phyloP scores from a whole-genome alignment of 2,797 vertebrate species.

The Sebastes jordani region DNA sequence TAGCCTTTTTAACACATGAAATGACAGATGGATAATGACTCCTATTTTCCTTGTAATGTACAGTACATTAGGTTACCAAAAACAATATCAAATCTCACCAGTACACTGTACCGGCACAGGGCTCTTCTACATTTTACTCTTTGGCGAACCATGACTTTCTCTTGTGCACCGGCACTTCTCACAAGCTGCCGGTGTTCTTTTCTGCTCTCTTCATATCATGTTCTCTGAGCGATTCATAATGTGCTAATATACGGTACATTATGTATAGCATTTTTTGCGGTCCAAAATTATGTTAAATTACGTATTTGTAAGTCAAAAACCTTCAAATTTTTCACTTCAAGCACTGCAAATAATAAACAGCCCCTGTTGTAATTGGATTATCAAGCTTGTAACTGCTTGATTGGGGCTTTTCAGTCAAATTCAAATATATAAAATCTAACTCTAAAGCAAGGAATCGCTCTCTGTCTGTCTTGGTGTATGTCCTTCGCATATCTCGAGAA shows the following conservation, averaged over 20 bases:
- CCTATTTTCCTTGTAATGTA: background rate
- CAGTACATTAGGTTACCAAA: background rate
- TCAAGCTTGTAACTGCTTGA: background rate
- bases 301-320: background rate
- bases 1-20: conserved; percentile 14
- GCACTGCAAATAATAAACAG: background rate
- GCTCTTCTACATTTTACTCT: too few species aligned
- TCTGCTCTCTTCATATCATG: background rate
- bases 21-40: conserved; percentile 35
- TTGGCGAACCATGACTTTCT: too few species aligned
- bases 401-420: background rate
- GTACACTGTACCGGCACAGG: too few species aligned
- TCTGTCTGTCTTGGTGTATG: background rate
- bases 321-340: background rate
- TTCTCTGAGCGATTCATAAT: background rate
- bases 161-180: too few species aligned
- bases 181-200: background rate
- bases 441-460: too few species aligned
- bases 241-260: background rate
- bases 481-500: too few species aligned
- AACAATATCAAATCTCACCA: too few species aligned
- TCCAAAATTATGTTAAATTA: background rate
- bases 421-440: background rate
- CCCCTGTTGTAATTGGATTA: background rate
- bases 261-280: background rate